Percentiles rank a stretch among this genome's conserved stretches.
phyloP scores from a whole-genome alignment of 2,797 vertebrate species.

The Galagoides demidoff region DNA sequence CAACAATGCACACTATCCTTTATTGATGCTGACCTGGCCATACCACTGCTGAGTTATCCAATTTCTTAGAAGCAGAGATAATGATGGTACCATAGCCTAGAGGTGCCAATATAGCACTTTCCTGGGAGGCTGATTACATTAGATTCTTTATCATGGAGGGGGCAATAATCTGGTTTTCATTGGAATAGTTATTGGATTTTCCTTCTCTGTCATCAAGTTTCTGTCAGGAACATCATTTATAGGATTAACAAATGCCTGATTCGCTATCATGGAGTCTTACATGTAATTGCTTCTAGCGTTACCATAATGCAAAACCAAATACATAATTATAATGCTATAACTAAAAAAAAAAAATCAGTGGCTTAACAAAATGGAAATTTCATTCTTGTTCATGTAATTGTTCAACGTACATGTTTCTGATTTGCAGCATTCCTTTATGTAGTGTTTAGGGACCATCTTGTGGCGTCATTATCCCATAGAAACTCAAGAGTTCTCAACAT shows the following conservation, averaged over 20 bases:
- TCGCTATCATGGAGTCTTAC: neutral
- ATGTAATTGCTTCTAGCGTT: slow-evolving; percentile 1
- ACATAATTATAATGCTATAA: neutral
- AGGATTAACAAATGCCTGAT: neutral
- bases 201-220: neutral
- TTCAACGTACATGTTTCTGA: neutral
- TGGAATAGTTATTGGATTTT: neutral
- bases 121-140: neutral
- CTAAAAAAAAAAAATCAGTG: neutral
- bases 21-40: neutral
- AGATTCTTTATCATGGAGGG: neutral
- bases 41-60: neutral
- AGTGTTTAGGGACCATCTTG: neutral
- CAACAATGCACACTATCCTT: neutral
- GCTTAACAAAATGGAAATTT: neutral
- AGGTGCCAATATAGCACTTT: neutral
- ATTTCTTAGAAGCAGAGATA: neutral
- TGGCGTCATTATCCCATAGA: neutral
- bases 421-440: neutral
- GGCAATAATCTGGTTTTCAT: neutral
- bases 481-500: neutral
- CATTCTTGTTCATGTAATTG: neutral
- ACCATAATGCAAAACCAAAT: neutral
- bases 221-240: neutral
- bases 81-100: neutral